Percentiles rank a stretch among this genome's conserved stretches.
phyloP scores from a whole-genome alignment of 2,113 vertebrate species.

The Edolisoma coerulescens region DNA sequence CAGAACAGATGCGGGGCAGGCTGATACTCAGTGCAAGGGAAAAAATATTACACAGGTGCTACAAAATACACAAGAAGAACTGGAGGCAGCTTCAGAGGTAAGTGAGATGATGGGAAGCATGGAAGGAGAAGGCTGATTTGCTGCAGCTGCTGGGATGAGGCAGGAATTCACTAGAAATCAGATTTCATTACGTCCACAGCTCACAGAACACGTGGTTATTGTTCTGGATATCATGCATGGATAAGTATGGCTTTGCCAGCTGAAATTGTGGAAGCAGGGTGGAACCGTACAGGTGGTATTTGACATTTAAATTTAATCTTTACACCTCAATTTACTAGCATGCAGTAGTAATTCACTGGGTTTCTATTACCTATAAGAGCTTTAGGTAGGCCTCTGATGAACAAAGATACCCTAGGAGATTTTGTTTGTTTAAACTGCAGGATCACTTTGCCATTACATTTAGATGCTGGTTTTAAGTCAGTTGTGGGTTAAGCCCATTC shows the following conservation, averaged over 20 bases:
- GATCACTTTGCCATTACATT: not conserved
- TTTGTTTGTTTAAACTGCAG: not conserved
- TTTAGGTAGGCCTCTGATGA: not conserved
- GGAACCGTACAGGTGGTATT: not conserved
- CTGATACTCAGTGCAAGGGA: not conserved
- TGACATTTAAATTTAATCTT: conserved; percentile 37
- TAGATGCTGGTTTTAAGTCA: not conserved
- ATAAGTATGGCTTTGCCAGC: not conserved
- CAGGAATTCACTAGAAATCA: not conserved
- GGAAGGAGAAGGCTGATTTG: not conserved
- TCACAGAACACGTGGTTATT: not conserved
- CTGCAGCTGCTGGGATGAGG: not conserved
- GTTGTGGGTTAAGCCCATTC: not conserved
- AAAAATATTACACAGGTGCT: not conserved
- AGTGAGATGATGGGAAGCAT: not conserved
- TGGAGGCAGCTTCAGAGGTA: not conserved
- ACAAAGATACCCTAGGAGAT: not conserved
- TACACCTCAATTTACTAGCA: conserved; percentile 8
- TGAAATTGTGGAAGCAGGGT: not conserved
- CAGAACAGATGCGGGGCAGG: not conserved
- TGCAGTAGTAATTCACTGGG: not conserved
- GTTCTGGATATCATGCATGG: not conserved
- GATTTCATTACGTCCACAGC: not conserved
- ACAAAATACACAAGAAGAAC: not conserved
- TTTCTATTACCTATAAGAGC: not conserved